Evolutionary conservation across 2,797 vertebrate genomes (phyloP).

Genomic region (Anas bernieri): DNA sequence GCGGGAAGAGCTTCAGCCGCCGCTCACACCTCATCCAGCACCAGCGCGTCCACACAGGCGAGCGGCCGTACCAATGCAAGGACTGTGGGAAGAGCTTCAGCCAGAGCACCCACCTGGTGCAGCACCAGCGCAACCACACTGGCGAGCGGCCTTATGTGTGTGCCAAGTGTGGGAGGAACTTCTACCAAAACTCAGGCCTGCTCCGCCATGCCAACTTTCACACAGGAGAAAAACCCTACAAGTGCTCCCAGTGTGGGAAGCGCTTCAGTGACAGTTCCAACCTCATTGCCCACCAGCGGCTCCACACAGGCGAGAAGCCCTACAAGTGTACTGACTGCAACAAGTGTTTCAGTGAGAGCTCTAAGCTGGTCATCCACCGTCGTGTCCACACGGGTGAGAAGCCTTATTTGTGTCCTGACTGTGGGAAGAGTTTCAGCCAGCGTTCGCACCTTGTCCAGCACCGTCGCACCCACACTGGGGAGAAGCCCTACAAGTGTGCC

Average conservation of each 20-base stretch:
- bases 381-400: slow-evolving; percentile 49
- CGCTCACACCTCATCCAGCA: slow-evolving; percentile 49
- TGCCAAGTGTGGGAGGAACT: slow-evolving; percentile 46
- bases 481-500: slow-evolving; percentile 37
- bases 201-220: slow-evolving; percentile 53
- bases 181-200: slow-evolving; percentile 54
- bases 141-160: slow-evolving; percentile 45
- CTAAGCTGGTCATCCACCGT: slow-evolving; percentile 50
- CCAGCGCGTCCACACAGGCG: slow-evolving; percentile 1
- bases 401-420: slow-evolving; percentile 41
- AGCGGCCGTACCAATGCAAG: slow-evolving; percentile 2
- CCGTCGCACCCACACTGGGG: slow-evolving; percentile 43
- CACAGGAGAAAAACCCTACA: slow-evolving; percentile 6
- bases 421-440: slow-evolving; percentile 52
- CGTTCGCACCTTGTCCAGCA: slow-evolving; percentile 41
- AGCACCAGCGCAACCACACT: slow-evolving; percentile 46
- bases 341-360: slow-evolving; percentile 55
- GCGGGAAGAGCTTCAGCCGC: slow-evolving; percentile 32
- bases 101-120: slow-evolving; percentile 43
- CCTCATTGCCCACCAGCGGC: slow-evolving; percentile 36
- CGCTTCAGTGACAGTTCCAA: slow-evolving; percentile 43
- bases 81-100: slow-evolving; percentile 52
- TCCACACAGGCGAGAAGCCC: slow-evolving; percentile 30
- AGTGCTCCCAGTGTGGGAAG: slow-evolving; percentile 35
- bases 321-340: slow-evolving; percentile 46